Evolutionary conservation across 2,797 vertebrate genomes (phyloP).

Genomic region (Potorous gilbertii): DNA sequence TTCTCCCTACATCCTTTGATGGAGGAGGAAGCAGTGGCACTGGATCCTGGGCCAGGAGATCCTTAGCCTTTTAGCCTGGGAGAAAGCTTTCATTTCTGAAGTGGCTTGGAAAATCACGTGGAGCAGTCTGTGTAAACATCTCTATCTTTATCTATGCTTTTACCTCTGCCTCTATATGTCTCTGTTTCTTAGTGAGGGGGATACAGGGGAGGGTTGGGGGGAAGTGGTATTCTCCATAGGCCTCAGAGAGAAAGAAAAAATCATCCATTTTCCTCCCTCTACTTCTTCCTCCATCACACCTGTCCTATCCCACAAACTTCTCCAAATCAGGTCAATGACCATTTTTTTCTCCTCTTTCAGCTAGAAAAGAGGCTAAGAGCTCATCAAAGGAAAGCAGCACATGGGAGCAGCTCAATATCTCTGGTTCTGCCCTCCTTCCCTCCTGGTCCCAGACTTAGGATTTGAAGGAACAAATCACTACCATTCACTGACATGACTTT

Average conservation of each 20-base stretch:
- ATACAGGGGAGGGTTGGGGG: neutral
- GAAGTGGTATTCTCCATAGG: neutral
- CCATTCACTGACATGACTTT: neutral
- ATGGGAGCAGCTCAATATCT: neutral
- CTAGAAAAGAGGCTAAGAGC: neutral
- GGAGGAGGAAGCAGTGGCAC: neutral
- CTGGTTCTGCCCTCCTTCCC: neutral
- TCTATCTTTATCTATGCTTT: neutral
- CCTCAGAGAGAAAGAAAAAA: neutral
- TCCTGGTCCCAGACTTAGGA: neutral
- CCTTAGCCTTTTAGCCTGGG: neutral
- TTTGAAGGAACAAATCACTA: neutral
- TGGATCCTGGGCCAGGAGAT: neutral
- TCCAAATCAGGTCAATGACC: neutral
- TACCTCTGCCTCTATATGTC: neutral
- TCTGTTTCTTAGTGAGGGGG: neutral
- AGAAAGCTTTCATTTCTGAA: neutral
- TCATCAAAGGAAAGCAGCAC: no score
- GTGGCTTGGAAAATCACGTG: neutral
- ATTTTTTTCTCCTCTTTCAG: neutral
- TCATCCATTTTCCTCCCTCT: neutral
- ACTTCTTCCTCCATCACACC: neutral
- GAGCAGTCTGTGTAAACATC: neutral
- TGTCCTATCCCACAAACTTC: neutral
- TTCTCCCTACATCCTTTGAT: neutral